Percentiles rank a stretch among this genome's conserved stretches.
These are phyloP conservation scores for Microdon myrmicae DNA, from an alignment of 2,888 invertebrate genomes.

Conservation along the genomic window DNA sequence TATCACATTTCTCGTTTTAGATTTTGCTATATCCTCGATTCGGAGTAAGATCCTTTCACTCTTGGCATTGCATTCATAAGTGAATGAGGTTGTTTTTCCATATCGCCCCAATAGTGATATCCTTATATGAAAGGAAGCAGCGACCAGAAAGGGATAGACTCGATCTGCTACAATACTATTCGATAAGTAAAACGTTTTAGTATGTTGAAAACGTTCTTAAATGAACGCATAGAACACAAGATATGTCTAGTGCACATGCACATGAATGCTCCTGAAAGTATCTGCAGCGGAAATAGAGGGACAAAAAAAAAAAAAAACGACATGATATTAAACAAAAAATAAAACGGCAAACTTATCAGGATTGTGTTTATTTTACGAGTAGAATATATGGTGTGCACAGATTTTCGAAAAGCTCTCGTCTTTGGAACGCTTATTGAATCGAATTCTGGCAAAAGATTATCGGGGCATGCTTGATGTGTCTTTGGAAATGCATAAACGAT, in stretches of 20 bases:
- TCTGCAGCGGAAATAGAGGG: slow-evolving; percentile 24
- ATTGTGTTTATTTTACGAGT: slow-evolving; percentile 49
- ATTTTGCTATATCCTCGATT: slow-evolving; percentile 21
- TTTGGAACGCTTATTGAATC: slow-evolving; percentile 25
- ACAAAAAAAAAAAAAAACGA: slow-evolving; percentile 8
- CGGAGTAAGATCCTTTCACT: slow-evolving; percentile 31
- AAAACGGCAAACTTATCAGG: no score
- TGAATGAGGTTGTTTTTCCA: slow-evolving; percentile 7
- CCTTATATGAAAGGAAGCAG: slow-evolving; percentile 40
- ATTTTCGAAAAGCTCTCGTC: slow-evolving; percentile 22
- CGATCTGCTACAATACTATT: slow-evolving; percentile 25
- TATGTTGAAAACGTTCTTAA: slow-evolving; percentile 19
- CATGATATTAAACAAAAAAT: no score
- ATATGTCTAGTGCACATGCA: not conserved
- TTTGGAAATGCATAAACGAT: no score
- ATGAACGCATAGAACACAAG: not conserved
- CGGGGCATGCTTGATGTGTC: slow-evolving; percentile 20
- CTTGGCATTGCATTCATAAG: slow-evolving; percentile 39
- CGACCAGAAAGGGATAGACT: slow-evolving; percentile 3
- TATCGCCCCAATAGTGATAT: no score
- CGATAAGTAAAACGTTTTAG: slow-evolving; percentile 41
- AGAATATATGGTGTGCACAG: slow-evolving; percentile 40
- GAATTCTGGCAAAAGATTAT: slow-evolving; percentile 14
- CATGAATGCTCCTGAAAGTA: slow-evolving; percentile 10
- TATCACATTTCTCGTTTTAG: slow-evolving; percentile 7